Conservation (phyloP, 2,888 invertebrate species). For the Machimus atricapillus region DNA sequence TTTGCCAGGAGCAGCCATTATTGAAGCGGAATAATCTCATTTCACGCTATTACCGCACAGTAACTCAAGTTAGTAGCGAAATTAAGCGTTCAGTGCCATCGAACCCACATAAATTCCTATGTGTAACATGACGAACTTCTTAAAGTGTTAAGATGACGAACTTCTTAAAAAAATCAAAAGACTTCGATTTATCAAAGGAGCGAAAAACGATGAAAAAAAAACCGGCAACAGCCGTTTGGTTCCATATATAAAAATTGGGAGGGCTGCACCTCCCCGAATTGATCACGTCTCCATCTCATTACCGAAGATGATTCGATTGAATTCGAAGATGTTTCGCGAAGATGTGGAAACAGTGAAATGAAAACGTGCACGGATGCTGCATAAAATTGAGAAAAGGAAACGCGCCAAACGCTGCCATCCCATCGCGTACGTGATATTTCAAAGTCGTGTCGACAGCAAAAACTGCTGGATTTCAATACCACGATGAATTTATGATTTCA, state of each 20-base stretch:
- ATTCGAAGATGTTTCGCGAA: neutral
- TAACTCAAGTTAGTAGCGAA: neutral
- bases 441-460: conserved; percentile 7
- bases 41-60: neutral
- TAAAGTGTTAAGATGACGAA: neutral
- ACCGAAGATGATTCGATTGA: conserved; percentile 16
- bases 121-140: neutral
- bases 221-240: neutral
- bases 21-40: neutral
- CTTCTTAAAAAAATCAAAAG: neutral
- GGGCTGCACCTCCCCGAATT: neutral
- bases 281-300: conserved; percentile 2
- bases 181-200: neutral
- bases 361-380: neutral
- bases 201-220: neutral
- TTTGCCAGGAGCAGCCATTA: neutral
- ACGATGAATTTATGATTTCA: conserved; percentile 26
- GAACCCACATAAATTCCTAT: neutral
- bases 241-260: neutral
- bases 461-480: neutral
- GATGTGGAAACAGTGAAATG: neutral
- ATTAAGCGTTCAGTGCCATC: conserved; percentile 13
- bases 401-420: neutral
- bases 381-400: neutral
- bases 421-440: neutral